Evolutionary conservation across 2,888 invertebrate genomes (phyloP).

Genomic region (Allygus modestus): DNA sequence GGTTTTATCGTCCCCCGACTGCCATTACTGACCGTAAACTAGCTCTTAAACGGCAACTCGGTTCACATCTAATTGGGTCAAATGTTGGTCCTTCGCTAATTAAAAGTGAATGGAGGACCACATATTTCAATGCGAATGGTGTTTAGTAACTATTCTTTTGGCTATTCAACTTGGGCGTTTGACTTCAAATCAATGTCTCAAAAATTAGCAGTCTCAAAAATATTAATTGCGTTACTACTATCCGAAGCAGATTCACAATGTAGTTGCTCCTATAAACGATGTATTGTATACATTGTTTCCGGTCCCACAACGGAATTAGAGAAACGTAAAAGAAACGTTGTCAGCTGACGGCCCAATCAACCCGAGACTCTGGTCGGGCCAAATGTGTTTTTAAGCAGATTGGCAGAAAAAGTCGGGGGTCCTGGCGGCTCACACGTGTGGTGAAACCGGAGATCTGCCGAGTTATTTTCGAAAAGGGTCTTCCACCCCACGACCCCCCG

Average conservation of each 20-base stretch:
- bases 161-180: no score
- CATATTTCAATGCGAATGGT: no score
- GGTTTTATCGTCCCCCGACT: neutral
- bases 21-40: neutral
- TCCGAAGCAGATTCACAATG: no score
- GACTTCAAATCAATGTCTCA: no score
- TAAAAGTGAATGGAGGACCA: no score
- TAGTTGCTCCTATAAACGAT: no score
- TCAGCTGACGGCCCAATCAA: constrained; percentile 40
- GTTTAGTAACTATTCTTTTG: no score
- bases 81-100: neutral
- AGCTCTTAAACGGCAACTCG: neutral
- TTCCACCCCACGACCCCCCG: constrained; percentile 30
- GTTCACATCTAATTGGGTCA: neutral
- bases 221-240: no score
- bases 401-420: constrained; percentile 37
- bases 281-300: no score
- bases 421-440: constrained; percentile 42
- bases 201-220: no score
- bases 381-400: constrained; percentile 59
- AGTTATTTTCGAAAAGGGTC: constrained; percentile 57
- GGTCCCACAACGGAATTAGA: no score
- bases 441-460: constrained; percentile 52
- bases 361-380: neutral
- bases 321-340: neutral